Conservation (phyloP, 2,113 vertebrate species). For the Loxodonta africana region DNA sequence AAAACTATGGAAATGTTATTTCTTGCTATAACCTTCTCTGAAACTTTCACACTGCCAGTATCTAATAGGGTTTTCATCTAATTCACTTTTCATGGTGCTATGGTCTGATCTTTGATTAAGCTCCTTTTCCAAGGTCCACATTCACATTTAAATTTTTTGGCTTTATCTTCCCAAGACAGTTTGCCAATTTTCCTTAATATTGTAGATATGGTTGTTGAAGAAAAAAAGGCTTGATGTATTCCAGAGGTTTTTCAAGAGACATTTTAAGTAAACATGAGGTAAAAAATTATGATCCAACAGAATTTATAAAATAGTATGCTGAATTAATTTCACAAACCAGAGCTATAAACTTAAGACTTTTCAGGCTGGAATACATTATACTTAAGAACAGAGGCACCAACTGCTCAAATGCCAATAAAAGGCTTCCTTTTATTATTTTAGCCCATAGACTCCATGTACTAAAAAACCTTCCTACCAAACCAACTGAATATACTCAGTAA, state of each 20-base stretch:
- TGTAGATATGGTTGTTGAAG: neutral
- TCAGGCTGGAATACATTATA: constrained; percentile 15
- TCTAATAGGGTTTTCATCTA: neutral
- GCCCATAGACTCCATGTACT: neutral
- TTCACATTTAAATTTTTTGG: constrained; percentile 24
- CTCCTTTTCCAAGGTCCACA: neutral
- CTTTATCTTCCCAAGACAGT: neutral
- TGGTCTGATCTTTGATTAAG: neutral
- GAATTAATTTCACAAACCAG: constrained; percentile 36
- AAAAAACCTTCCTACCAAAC: constrained; percentile 29
- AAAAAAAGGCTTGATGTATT: neutral
- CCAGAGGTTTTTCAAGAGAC: neutral
- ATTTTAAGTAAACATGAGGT: constrained; percentile 49
- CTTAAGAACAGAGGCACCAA: constrained; percentile 25
- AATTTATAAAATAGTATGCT: constrained; percentile 43
- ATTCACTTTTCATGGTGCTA: neutral
- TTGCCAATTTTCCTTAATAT: neutral
- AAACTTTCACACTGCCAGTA: neutral
- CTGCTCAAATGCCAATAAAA: constrained; percentile 45
- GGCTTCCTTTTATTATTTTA: constrained; percentile 24
- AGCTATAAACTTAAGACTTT: constrained; percentile 19
- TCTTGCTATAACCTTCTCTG: neutral
- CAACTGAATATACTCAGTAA: neutral
- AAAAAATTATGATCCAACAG: constrained; percentile 37
- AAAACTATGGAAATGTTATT: neutral